Evolutionary conservation across 2,113 vertebrate genomes (phyloP).

Genomic region (Fulica atra): DNA sequence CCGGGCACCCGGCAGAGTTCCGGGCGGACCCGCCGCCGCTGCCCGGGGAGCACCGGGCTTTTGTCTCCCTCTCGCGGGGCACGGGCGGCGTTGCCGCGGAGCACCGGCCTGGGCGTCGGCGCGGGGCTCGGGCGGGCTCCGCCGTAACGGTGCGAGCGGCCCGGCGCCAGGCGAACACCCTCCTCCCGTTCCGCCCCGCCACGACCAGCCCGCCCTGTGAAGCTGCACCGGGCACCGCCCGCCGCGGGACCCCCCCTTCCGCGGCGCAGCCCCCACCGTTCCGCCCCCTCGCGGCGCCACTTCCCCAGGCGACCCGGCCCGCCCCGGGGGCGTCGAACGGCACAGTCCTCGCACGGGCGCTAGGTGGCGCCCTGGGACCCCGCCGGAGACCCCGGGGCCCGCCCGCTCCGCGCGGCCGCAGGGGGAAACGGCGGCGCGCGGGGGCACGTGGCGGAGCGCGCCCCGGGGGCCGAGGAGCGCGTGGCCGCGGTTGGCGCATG

Average conservation of each 20-base stretch:
- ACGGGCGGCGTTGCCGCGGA: neutral
- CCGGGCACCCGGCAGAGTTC: neutral
- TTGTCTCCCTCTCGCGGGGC: constrained; percentile 39
- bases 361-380: neutral
- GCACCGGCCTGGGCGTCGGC: no score
- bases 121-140: no score
- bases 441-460: rapidly evolving
- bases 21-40: neutral
- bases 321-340: neutral
- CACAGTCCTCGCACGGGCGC: neutral
- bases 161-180: neutral
- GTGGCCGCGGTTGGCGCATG: rapidly evolving
- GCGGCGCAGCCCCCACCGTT: no score
- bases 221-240: neutral
- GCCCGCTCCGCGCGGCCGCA: no score
- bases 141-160: neutral
- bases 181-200: neutral
- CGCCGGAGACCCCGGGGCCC: neutral
- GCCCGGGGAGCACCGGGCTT: neutral
- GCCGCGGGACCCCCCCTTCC: no score
- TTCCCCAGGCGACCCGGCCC: neutral
- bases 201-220: neutral
- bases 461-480: rapidly evolving
- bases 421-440: rapidly evolving
- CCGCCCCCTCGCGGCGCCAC: neutral